phyloP scores from a whole-genome alignment of 1,140 invertebrate species.

The Drosophila bocqueti region DNA sequence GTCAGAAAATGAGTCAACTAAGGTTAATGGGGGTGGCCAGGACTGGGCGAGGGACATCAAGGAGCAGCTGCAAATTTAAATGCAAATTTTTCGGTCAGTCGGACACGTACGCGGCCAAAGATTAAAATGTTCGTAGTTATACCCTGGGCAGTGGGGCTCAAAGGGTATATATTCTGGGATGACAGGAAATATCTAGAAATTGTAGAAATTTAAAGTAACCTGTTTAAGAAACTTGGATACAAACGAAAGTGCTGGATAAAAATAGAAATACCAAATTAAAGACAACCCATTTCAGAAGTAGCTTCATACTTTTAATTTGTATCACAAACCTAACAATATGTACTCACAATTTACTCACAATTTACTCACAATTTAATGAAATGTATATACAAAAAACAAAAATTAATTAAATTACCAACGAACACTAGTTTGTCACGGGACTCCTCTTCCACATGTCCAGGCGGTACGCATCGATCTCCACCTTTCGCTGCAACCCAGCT shows the following conservation, averaged over 20 bases:
- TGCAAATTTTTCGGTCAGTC: slow-evolving; percentile 27
- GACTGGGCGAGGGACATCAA: neutral
- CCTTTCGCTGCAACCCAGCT: slow-evolving; percentile 1
- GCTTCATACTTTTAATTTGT: neutral
- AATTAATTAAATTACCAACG: neutral
- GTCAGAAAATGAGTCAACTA: slow-evolving; percentile 28
- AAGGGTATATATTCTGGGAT: neutral
- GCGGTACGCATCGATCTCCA: slow-evolving; percentile 25
- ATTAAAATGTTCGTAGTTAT: neutral
- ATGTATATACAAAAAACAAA: neutral
- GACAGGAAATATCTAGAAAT: too few relatives aligned
- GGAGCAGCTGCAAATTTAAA: slow-evolving; percentile 27
- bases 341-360: too few relatives aligned
- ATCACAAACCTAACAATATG: neutral
- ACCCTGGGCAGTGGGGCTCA: neutral
- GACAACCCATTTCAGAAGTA: neutral
- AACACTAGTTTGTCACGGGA: neutral
- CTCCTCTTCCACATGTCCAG: slow-evolving; percentile 18
- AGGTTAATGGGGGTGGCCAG: neutral
- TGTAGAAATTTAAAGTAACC: too few relatives aligned
- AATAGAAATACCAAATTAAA: too few relatives aligned
- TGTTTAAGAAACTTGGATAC: too few relatives aligned
- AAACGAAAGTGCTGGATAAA: too few relatives aligned
- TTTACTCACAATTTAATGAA: neutral
- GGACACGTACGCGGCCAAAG: neutral